Conservation (phyloP, 2,113 vertebrate genomes). For the Lampris megalopsis region DNA sequence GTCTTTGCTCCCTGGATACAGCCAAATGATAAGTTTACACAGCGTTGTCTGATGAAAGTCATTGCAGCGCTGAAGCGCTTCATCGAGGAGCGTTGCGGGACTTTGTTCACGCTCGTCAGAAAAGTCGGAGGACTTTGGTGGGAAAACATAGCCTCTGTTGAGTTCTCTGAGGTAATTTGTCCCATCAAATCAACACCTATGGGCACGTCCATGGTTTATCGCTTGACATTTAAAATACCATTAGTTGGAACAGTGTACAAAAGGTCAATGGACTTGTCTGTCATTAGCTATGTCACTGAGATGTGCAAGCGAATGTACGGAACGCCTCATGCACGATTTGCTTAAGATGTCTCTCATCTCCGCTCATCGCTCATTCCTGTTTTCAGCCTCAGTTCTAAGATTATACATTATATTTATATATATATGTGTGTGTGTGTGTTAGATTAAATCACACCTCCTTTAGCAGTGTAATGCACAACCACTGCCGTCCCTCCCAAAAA, state of each 20-base stretch:
- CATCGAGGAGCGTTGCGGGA: not conserved
- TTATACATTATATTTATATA: too few relatives aligned
- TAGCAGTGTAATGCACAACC: not conserved
- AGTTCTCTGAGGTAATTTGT: constrained; percentile 24
- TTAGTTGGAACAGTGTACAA: constrained; percentile 48
- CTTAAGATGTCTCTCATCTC: constrained; percentile 33
- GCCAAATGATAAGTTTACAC: too few relatives aligned
- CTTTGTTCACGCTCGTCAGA: not conserved
- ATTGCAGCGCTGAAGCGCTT: not conserved
- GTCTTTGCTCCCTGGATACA: constrained; percentile 13
- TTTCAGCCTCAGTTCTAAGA: constrained; percentile 1
- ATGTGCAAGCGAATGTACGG: constrained; percentile 24
- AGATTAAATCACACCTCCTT: too few relatives aligned
- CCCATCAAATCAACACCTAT: constrained; percentile 54
- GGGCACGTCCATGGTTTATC: constrained; percentile 44
- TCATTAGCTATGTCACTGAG: constrained; percentile 39
- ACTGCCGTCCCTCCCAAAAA: constrained; percentile 39
- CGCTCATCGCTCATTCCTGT: not conserved
- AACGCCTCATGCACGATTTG: constrained; percentile 39
- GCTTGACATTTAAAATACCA: constrained; percentile 66
- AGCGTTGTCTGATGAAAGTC: not conserved
- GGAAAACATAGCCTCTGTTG: constrained; percentile 25
- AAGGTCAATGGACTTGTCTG: constrained; percentile 67
- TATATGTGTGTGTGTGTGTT: too few relatives aligned
- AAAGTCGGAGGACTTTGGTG: constrained; percentile 3